Conservation (phyloP, 2,888 invertebrate genomes). For the Phanerotoma sp. region DNA sequence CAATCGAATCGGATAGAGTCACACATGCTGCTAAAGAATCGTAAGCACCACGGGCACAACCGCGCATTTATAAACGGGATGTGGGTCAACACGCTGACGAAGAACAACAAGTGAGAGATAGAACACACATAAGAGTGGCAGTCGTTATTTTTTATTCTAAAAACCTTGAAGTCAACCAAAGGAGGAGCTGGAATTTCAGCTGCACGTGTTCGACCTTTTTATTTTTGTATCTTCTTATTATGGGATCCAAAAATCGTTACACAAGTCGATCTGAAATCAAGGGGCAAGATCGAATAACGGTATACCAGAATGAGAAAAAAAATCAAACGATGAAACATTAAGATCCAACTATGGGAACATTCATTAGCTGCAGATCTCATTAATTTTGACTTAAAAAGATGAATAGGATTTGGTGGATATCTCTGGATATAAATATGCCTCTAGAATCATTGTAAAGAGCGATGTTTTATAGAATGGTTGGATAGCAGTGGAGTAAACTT, state of each 20-base stretch:
- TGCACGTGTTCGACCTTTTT: slow-evolving; percentile 41
- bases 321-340: too few species aligned
- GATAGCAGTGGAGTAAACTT: too few species aligned
- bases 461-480: too few species aligned
- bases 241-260: slow-evolving; percentile 9
- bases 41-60: slow-evolving; percentile 9
- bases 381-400: too few species aligned
- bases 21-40: slow-evolving; percentile 2
- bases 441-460: too few species aligned
- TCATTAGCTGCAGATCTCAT: too few species aligned
- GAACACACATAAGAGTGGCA: slow-evolving; percentile 27
- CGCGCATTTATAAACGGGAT: slow-evolving; percentile 22
- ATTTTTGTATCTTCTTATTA: slow-evolving; percentile 27
- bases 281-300: not conserved
- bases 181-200: slow-evolving; percentile 19
- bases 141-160: slow-evolving; percentile 34
- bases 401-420: too few species aligned
- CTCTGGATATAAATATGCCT: too few species aligned
- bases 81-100: slow-evolving; percentile 24
- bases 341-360: too few species aligned
- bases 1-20: not conserved
- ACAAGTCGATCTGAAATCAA: not conserved
- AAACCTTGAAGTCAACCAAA: slow-evolving; percentile 40
- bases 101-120: slow-evolving; percentile 23
- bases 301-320: not conserved